Base-by-base conservation (phyloP, 2,888 invertebrate species). In the Sycophila texana region DNA sequence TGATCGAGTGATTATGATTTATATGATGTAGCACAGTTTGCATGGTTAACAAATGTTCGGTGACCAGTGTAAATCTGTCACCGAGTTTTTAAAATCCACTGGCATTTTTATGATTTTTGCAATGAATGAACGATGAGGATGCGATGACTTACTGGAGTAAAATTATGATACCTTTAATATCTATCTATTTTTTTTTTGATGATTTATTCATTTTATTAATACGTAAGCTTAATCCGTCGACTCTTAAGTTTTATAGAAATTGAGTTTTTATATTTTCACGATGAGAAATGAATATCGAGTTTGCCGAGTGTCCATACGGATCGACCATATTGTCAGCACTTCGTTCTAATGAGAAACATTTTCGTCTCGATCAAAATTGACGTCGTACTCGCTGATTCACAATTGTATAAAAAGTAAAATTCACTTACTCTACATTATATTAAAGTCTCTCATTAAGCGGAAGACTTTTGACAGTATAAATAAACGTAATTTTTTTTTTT, bases 271-370 rank as follows among this genome's bases (percentile, higher is more conserved):
- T 71, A 66, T 47, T 66, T 26, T 72, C 22, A 70, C 58, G 65
- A 58, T 71, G 57, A 79, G 70, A 79, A 79, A 79, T 57, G n/a
- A 74, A 71, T 79, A 75, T 74, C 66, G 63, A 79, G 65, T 79
- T 79, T 79, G 72, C 79, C 79, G 72, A 75, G 71, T 51, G 79
- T 67, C 79, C 12, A 47, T n/a, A n/a, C 61, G 71, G 55, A 75
- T 75, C 79, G 75, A 66, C 55, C 14, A 71, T 79, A 79, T 79
- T 79, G 75, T 79, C 75, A 79, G 66, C 75, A 72, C 72, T 72
- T 67, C 26, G 60, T 75, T 75, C 72, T 65, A 26, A 61, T 75
- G 71, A 75, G 51, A 67, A 60, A 71, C 18, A 66, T 30, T 66
- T 70, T 63, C 55, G n/a, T 53, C 22, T 26, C 39, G 53, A 67